Percentiles rank a stretch among this genome's conserved stretches.
phyloP scores from a whole-genome alignment of 2,113 vertebrate genomes.

The Phylloscopus trochilus region DNA sequence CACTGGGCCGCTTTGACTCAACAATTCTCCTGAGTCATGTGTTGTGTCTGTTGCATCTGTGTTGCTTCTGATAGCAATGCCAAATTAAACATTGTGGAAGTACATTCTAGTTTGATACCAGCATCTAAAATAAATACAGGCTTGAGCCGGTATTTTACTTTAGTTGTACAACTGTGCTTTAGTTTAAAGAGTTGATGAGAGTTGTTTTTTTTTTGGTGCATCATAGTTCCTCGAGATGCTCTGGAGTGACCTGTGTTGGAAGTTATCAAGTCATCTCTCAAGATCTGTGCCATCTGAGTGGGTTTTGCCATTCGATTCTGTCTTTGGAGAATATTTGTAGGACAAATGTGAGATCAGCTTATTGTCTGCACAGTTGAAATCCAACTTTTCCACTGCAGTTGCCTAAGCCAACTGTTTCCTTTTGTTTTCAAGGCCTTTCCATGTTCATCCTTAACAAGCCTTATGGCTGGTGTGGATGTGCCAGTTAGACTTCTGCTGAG shows the following conservation, averaged over 20 bases:
- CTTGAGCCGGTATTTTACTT: not conserved
- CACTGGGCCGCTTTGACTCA: not conserved
- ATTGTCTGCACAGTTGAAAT: slow-evolving; percentile 9
- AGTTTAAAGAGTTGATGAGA: not conserved
- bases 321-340: not conserved
- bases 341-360: not conserved
- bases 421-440: slow-evolving; percentile 14
- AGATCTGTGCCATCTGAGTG: not conserved
- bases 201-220: not conserved
- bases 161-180: not conserved
- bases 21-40: not conserved
- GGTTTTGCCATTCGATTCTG: not conserved
- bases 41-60: not conserved
- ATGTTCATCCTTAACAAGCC: not conserved
- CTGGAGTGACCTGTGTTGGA: not conserved
- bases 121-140: not conserved
- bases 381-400: not conserved
- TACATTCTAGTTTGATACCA: not conserved
- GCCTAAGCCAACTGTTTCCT: slow-evolving; percentile 7
- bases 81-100: not conserved
- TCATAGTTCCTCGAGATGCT: not conserved
- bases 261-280: not conserved
- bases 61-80: not conserved
- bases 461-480: slow-evolving; percentile 15
- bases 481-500: slow-evolving; percentile 39